Percentiles rank a stretch among this genome's conserved stretches.
These are phyloP conservation scores for Ameiurus melas DNA, from an alignment of 2,113 vertebrate genomes.

Conservation along the genomic window DNA sequence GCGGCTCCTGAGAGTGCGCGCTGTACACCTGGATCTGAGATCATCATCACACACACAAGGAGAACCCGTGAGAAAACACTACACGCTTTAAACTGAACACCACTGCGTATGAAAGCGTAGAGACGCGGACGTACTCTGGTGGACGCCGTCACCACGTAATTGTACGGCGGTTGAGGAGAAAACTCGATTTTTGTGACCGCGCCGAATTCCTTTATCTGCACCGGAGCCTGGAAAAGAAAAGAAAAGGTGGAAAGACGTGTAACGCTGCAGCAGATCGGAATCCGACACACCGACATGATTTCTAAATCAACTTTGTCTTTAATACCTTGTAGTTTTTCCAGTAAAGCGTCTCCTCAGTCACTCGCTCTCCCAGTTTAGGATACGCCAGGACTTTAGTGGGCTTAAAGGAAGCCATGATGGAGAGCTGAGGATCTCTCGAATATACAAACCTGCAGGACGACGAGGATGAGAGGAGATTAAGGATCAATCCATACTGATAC, in stretches of 20 bases:
- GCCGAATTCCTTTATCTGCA: conserved; percentile 97
- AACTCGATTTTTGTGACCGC: conserved; percentile 88
- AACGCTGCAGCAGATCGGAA: neutral
- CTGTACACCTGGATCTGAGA: conserved; percentile 91
- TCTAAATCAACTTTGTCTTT: neutral
- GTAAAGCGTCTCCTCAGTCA: conserved; percentile 91
- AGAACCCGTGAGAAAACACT: neutral
- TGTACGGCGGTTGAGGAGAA: conserved; percentile 82
- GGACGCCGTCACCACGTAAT: conserved; percentile 93
- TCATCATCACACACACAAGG: neutral
- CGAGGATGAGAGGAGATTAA: neutral
- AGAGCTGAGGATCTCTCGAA: neutral
- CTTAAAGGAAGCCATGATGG: conserved; percentile 85
- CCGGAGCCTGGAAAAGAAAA: conserved; percentile 75
- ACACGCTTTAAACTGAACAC: neutral
- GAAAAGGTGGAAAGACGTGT: too few species aligned
- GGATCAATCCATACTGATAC: neutral
- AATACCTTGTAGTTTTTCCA: conserved; percentile 92
- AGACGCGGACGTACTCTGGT: conserved; percentile 77
- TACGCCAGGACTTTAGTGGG: conserved; percentile 80
- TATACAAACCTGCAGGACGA: neutral
- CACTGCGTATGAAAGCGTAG: neutral
- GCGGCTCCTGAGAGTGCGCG: conserved; percentile 87
- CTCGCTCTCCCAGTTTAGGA: conserved; percentile 86
- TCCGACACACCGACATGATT: neutral